Conservation (phyloP, 2,888 invertebrate species). For the Dolomedes plantarius region DNA sequence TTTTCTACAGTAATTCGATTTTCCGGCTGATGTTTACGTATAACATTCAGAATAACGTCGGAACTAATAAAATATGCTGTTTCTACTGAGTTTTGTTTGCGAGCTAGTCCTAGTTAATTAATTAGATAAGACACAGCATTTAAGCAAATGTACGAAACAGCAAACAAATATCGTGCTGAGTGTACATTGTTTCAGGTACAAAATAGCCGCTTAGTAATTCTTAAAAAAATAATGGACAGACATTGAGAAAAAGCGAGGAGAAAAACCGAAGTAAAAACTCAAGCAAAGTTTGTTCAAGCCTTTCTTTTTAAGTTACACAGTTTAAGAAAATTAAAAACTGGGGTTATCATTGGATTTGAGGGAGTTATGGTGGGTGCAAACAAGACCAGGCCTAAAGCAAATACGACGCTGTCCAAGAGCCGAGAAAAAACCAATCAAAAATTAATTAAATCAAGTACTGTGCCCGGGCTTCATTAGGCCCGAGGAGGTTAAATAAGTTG, state of each 20-base stretch:
- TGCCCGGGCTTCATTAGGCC: constrained; percentile 69
- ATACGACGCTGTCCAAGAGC: constrained; percentile 67
- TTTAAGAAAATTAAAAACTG: constrained; percentile 71
- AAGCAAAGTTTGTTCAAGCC: constrained; percentile 59
- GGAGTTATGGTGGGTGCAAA: constrained; percentile 64
- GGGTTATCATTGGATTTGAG: constrained; percentile 60
- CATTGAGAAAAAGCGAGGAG: constrained; percentile 44
- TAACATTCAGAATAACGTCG: constrained; percentile 15
- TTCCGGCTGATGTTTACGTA: constrained; percentile 25
- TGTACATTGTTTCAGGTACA: constrained; percentile 45
- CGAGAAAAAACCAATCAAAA: constrained; percentile 72
- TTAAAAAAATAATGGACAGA: constrained; percentile 39
- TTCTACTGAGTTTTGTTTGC: constrained; percentile 11
- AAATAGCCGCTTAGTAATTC: constrained; percentile 36
- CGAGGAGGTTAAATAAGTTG: constrained; percentile 72
- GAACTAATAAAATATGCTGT: constrained; percentile 25
- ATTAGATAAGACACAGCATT: constrained; percentile 30
- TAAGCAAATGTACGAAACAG: constrained; percentile 58
- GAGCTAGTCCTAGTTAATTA: constrained; percentile 36
- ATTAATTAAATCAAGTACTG: constrained; percentile 72
- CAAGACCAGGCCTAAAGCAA: constrained; percentile 68
- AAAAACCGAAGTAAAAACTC: constrained; percentile 43
- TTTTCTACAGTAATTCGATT: constrained; percentile 34
- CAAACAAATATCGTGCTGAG: constrained; percentile 50
- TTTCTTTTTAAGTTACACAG: constrained; percentile 68